Evolutionary conservation across 64 coral and sea anemone species (phyloP), one percentile per base, ranked within the genome.

Genomic region (Orbicella faveolata): DNA sequence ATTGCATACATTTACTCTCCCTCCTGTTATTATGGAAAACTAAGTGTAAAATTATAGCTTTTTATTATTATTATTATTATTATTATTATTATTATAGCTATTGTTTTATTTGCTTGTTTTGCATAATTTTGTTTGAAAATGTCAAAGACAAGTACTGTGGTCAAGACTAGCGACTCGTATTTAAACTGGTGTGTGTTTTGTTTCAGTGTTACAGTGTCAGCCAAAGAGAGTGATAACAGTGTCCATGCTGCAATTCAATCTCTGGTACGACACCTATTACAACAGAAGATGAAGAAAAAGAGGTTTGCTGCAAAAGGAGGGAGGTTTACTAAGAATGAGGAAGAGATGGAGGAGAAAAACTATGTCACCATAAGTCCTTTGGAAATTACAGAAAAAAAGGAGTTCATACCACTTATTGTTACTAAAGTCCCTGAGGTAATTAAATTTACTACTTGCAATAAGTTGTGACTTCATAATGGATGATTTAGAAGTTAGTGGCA

Each of bases 201-300:
- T 79, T 81, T 35, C 74, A 98, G 96, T 95, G 96, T 98, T 34
- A 93, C 90, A 69, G 96, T 98, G 18, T 98, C 96, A 30, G 96
- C 96, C 52, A 98, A 98, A 75, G 96, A 98, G 67, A 93, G 96
- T 76, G 96, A 98, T 41, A 94, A 94, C 2, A 98, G 96, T 44
- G 93, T 98, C 13, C 96, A 98, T 87, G 94, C 93, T 16, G 96
- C 96, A 25, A 90, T 98, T 26, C 96, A 98, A 34, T 91, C 91
- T 16, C 88, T 98, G 19, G 76, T 98, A 63, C 76, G 96, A 72
- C 96, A 98, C 75, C 73, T 98, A 54, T 79, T 98, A 16, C 94
- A 95, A 68, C 90, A 95, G 79, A 89, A 76, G 8, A 87, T 90
- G 90, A 95, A 95, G 66, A 36, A 89, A 84, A 36, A 53, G 36